A percentile compares a stretch with the other conserved stretches of the same genome.
phyloP scores from a whole-genome alignment of 2,113 vertebrate genomes.

The Archilochus colubris region DNA sequence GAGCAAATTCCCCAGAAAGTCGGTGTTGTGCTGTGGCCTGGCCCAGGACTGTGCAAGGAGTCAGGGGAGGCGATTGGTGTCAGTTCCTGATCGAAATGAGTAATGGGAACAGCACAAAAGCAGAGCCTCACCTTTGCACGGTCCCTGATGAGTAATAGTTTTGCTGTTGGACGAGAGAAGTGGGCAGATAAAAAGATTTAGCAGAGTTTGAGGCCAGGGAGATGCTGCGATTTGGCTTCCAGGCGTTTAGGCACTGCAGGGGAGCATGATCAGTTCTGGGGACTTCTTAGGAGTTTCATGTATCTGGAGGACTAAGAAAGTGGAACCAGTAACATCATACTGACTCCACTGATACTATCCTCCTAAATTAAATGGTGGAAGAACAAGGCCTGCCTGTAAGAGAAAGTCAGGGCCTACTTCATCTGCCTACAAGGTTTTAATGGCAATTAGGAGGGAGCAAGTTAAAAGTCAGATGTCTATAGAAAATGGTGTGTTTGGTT shows the following conservation, averaged over 20 bases:
- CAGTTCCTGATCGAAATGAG: too few species aligned
- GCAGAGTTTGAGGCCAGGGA: background rate
- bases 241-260: background rate
- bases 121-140: accelerated
- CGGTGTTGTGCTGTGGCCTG: background rate
- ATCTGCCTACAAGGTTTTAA: constrained; percentile 73
- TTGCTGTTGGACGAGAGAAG: background rate
- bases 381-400: constrained; percentile 82
- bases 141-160: accelerated
- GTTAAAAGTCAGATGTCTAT: background rate
- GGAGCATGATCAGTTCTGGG: background rate
- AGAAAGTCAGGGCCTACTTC: constrained; percentile 76
- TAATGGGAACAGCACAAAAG: background rate
- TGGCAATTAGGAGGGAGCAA: background rate
- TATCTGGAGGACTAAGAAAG: constrained; percentile 84
- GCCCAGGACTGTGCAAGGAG: background rate
- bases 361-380: constrained; percentile 82
- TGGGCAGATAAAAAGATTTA: accelerated
- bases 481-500: background rate
- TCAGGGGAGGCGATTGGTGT: too few species aligned
- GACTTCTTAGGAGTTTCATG: background rate
- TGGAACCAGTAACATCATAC: constrained; percentile 69
- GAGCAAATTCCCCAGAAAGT: background rate
- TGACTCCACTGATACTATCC: constrained; percentile 80
- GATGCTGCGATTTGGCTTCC: too few species aligned